Evolutionary conservation across 2,113 vertebrate species (phyloP), one percentile per base, ranked within the genome.

Genomic region (Heterotilapia buettikoferi): DNA sequence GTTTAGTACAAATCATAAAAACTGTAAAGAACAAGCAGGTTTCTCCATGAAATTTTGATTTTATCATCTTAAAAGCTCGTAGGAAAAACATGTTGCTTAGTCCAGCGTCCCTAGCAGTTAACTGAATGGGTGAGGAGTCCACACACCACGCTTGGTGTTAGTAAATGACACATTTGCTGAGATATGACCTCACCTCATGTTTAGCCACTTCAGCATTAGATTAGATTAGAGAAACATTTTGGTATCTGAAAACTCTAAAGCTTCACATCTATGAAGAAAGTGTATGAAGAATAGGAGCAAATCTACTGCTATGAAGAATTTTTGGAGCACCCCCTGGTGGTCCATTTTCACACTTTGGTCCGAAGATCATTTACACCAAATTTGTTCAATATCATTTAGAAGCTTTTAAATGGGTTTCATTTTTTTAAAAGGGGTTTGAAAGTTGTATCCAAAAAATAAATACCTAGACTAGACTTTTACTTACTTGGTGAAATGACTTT

Each of bases 101-200:
- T 78, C 16, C 43, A 50, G 4, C 1, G 2, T 50, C 16, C 10
- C 16, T n/a, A 13, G 73, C 18, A 50, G 71, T 19, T 78, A 50
- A 11, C 24, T 31, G 43, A 52, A 50, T 6, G 45, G 26, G 0
- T n/a, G 18, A 0, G 2, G 45, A 52, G 43, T 13, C 16, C 4
- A 78, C 14, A 47, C 68, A 11, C 68, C 40, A 29, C 6, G 1
- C 24, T 18, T 73, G 38, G 13, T 73, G 68, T 45, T 73, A 73
- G 8, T 24, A 66, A 66, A 0, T 71, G n/a, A 71, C 12, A 71
- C 36, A 43, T 43, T 43, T 24, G 9, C 12, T 76, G 10, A 10
- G 3, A 31, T 76, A 12, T 76, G 9, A 76, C 71, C 43, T 76
- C 71, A 29, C 14, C 14, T 76, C 43, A 29, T 29, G 43, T 19